These are phyloP conservation scores for Danaus melanippus DNA, from an alignment of 1,140 invertebrate species.

Conservation along the genomic window DNA sequence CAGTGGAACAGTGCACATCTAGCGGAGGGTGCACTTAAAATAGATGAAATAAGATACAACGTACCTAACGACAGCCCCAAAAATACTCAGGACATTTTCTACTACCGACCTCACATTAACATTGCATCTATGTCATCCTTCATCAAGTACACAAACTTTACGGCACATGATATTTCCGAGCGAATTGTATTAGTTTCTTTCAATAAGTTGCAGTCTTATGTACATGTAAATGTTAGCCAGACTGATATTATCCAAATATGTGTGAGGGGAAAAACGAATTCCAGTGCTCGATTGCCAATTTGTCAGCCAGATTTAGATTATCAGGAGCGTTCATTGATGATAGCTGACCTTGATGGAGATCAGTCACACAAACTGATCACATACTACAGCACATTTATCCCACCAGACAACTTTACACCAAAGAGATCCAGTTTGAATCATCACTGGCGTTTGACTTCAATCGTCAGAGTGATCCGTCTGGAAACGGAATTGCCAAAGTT, in stretches of 20 bases:
- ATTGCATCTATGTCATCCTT: constrained; percentile 56
- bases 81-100: constrained; percentile 57
- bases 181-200: constrained; percentile 83
- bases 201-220: constrained; percentile 79
- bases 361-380: constrained; percentile 82
- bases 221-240: constrained; percentile 80
- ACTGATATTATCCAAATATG: constrained; percentile 82
- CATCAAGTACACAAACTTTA: constrained; percentile 61
- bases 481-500: constrained; percentile 79
- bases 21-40: constrained; percentile 62
- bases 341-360: constrained; percentile 81
- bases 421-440: constrained; percentile 61
- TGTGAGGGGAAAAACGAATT: constrained; percentile 51
- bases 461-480: constrained; percentile 76
- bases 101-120: constrained; percentile 51
- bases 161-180: constrained; percentile 76
- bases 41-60: constrained; percentile 62
- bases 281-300: constrained; percentile 56
- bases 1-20: constrained; percentile 76
- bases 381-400: constrained; percentile 77
- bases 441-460: constrained; percentile 75
- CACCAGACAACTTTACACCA: constrained; percentile 56
- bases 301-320: constrained; percentile 82
- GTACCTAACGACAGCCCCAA: constrained; percentile 59
- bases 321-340: constrained; percentile 79